phyloP scores from a whole-genome alignment of 2,888 invertebrate species.

The Aphelenchoides bicaudatus region DNA sequence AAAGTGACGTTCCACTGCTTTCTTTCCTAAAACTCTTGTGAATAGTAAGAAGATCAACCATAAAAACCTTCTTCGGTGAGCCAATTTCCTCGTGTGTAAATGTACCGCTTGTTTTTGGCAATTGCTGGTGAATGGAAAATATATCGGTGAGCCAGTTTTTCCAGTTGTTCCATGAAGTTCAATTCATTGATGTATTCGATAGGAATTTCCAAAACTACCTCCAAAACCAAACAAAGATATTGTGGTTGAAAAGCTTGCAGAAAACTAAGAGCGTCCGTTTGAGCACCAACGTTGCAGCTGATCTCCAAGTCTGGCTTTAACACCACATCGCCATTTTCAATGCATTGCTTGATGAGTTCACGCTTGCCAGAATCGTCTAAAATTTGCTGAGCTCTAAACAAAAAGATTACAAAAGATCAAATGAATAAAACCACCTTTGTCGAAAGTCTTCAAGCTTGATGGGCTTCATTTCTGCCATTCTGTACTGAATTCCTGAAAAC shows the following conservation, averaged over 20 bases:
- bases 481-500: no score
- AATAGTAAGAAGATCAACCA: no score
- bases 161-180: not conserved
- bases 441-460: no score
- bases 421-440: no score
- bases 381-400: not conserved
- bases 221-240: constrained; percentile 4
- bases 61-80: constrained; percentile 1
- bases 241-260: not conserved
- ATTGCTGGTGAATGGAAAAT: constrained; percentile 5
- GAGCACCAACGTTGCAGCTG: not conserved
- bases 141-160: not conserved
- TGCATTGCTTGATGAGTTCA: not conserved
- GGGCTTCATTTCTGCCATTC: no score
- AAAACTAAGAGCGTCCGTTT: not conserved
- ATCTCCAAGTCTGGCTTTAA: not conserved
- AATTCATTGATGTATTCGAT: not conserved
- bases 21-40: no score
- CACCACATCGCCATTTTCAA: not conserved
- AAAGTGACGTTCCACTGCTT: not conserved
- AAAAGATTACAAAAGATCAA: no score
- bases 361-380: not conserved
- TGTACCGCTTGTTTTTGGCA: not conserved
- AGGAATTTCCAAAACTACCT: not conserved
- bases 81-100: not conserved